Evolutionary conservation across 2,888 invertebrate genomes (phyloP), one percentile per base, ranked within the genome.

Genomic region (Epinotia nisella): DNA sequence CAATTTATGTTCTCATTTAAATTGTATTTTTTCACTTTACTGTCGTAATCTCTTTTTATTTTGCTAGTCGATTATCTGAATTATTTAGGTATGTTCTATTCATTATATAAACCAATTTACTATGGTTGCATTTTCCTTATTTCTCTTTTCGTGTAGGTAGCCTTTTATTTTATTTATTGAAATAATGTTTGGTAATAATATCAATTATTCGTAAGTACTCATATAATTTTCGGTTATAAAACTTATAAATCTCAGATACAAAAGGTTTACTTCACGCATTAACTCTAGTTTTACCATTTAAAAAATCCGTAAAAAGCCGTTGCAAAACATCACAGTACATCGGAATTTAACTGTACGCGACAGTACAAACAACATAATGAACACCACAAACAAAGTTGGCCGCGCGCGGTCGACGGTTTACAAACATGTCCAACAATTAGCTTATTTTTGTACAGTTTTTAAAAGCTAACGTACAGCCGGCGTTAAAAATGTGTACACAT

Each of bases 331-430:
- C 39, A 10, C 45, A 10, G n/a, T 41, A 49, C 21, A 62, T 1
- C 7, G n/a, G 45, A 61, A 61, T 49, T 17, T 29, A 62, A 62
- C n/a, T 17, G 11, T 10, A 49, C 62, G 4, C 17, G 4, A 61
- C 41, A 11, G n/a, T 45, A 55, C 65, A 64, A 29, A 51, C 49
- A 17, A 35, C 11, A 15, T 39, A 41, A 41, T 66, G 21, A 15
- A 9, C 11, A 39, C 11, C 17, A 21, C 66, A 41, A 65, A 65
- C 15, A 65, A 66, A 66, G 66, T 55, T 66, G 39, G n/a, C 24
- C 15, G 21, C 3, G 9, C 64, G 53, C 29, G 11, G 60, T 53
- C 51, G 51, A 17, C 1, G 45, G 21, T 35, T n/a, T 35, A 59
- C 53, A 53, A 53, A 53, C 53, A 53, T 51, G 29, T 64, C 0